Evolutionary conservation across 2,797 vertebrate genomes (phyloP).

Genomic region (Micropoecilia bifurca): DNA sequence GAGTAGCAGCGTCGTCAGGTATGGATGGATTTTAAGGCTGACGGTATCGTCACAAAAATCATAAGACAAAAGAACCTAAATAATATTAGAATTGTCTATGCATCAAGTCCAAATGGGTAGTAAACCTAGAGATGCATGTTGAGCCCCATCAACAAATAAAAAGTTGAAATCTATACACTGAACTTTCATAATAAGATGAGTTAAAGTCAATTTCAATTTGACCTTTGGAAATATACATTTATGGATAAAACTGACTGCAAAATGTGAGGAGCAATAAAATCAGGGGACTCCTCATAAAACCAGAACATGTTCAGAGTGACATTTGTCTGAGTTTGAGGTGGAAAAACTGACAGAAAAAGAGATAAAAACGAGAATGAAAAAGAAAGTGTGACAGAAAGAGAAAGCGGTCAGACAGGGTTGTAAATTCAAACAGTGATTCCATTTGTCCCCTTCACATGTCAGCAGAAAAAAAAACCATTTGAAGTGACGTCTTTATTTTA

Average conservation of each 20-base stretch:
- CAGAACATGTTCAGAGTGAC: conserved; percentile 42
- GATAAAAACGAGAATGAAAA: conserved; percentile 17
- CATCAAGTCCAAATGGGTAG: neutral
- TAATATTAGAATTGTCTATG: no score
- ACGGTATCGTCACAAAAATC: no score
- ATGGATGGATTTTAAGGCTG: no score
- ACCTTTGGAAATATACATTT: conserved; percentile 32
- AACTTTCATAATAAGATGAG: neutral
- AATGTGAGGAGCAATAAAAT: conserved; percentile 40
- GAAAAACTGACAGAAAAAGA: conserved; percentile 37
- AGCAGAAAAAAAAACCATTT: conserved; percentile 50
- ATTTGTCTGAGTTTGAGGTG: conserved; percentile 38
- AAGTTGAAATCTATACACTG: neutral
- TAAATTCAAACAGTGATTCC: conserved; percentile 42
- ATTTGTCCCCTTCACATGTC: conserved; percentile 30
- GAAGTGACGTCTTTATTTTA: conserved; percentile 65
- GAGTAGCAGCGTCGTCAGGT: no score
- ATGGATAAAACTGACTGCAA: conserved; percentile 30
- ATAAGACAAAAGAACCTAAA: neutral
- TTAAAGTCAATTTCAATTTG: neutral
- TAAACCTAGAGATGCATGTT: neutral
- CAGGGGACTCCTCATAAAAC: conserved; percentile 29
- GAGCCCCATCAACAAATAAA: neutral
- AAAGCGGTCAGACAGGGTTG: conserved; percentile 22
- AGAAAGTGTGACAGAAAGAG: conserved; percentile 28